Base-by-base conservation (phyloP, 2,888 invertebrate species). In the Protonemura montana region DNA sequence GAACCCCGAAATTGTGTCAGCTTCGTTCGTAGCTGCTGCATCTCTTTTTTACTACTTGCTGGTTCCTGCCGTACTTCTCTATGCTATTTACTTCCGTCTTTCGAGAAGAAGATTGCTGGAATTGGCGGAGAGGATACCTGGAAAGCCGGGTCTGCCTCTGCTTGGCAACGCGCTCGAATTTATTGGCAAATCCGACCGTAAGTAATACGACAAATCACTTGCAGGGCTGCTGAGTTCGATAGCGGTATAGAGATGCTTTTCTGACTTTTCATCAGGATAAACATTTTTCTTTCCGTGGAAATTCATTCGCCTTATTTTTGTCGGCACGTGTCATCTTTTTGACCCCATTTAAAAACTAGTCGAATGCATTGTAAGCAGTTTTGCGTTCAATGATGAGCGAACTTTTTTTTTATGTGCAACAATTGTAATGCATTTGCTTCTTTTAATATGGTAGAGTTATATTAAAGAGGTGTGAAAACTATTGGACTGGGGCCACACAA, bases 41-140 rank as follows among this genome's bases (percentile, higher is more conserved):
- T 94, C 93, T 89, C 91, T 96, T 87, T 96, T 96, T 90, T 94
- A 95, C 89, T 93, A 94, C 87, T 93, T 96, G 16, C 91, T 96
- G 82, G 91, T 96, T 28, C 96, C 95, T 78, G 95, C 95, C 0
- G 30, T 95, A 59, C 91, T 94, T 2, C 92, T 97, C 84, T 96
- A 94, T 93, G 95, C 94, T 90, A 92, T 94, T 42, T 97, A 97
- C 91, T 97, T 95, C 95, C 93, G 94, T 82, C 92, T 96, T 89
- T 96, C 96, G 10, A 93, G 96, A 26, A 93, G 94, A 78, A 95
- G 94, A 89, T 89, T 97, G 90, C 92, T 95, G 88, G 94, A 95
- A 89, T 91, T 96, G 85, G 96, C 95, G 0, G 94, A 93, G 0
- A 95, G 95, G 89, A 90, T 97, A 82, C 94, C 95, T 0, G 97